Evolutionary conservation across 2,113 vertebrate species (phyloP).

Genomic region (Globicephala melas): DNA sequence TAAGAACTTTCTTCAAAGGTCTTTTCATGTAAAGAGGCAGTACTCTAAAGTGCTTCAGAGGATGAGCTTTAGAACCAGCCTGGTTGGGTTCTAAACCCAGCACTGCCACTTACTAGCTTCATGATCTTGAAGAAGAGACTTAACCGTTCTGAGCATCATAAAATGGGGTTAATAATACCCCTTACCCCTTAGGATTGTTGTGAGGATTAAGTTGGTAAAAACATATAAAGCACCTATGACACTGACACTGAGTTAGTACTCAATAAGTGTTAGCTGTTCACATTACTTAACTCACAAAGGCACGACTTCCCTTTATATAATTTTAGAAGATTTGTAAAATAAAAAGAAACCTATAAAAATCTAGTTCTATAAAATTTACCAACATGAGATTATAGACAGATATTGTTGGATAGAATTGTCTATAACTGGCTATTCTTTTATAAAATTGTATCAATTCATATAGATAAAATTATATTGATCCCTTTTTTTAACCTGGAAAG

Average conservation of each 20-base stretch:
- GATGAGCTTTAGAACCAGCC: not conserved
- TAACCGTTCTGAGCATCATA: not conserved
- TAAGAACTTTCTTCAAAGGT: not conserved
- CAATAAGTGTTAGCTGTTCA: not conserved
- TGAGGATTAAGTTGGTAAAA: not conserved
- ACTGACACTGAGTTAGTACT: not conserved
- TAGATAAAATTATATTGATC: not conserved
- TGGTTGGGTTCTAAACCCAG: not conserved
- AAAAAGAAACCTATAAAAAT: conserved; percentile 18
- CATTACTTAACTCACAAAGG: not conserved
- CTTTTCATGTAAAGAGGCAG: not conserved
- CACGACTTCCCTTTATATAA: not conserved
- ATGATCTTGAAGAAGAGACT: not conserved
- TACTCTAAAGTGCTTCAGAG: not conserved
- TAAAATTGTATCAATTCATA: not conserved
- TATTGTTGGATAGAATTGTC: not conserved
- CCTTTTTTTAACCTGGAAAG: not conserved
- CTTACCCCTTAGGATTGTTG: not conserved
- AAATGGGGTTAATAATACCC: not conserved
- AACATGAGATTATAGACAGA: not conserved
- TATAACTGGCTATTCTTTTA: not conserved
- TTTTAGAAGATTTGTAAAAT: not conserved
- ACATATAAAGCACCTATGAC: not conserved
- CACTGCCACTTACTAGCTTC: not conserved
- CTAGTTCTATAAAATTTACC: not conserved